Evolutionary conservation across 2,888 invertebrate genomes (phyloP).

Genomic region (Acleris laterana): DNA sequence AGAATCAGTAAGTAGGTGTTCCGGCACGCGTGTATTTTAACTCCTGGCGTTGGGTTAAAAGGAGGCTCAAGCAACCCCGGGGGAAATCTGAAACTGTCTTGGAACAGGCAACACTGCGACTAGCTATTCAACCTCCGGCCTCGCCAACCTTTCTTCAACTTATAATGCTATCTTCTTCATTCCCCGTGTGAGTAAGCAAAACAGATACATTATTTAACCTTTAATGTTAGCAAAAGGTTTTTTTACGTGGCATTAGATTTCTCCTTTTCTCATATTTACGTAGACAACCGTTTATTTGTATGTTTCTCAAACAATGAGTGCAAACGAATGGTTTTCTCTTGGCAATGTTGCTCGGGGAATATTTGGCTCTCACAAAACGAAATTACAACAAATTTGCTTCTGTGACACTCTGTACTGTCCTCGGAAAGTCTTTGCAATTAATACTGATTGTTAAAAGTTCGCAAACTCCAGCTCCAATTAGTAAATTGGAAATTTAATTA

Average conservation of each 20-base stretch:
- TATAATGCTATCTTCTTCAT: slow-evolving; percentile 14
- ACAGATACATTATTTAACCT: slow-evolving; percentile 2
- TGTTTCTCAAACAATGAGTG: slow-evolving; percentile 11
- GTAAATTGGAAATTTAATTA: slow-evolving; percentile 18
- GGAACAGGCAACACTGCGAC: slow-evolving; percentile 30
- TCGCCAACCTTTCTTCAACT: slow-evolving; percentile 11
- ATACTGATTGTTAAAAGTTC: slow-evolving; percentile 12
- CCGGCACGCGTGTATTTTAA: slow-evolving; percentile 21
- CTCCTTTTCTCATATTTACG: slow-evolving; percentile 13
- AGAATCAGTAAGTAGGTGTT: slow-evolving; percentile 25
- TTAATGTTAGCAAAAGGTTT: not conserved
- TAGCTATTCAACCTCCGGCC: slow-evolving; percentile 13
- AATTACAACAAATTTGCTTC: not conserved
- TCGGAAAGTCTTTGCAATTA: slow-evolving; percentile 9
- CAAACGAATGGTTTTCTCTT: slow-evolving; percentile 1
- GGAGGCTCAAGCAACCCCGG: slow-evolving; percentile 28
- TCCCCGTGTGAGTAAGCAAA: slow-evolving; percentile 1
- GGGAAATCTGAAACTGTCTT: slow-evolving; percentile 35
- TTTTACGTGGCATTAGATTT: slow-evolving; percentile 2
- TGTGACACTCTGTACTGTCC: not conserved
- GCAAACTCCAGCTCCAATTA: slow-evolving; percentile 19
- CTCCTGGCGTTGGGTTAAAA: slow-evolving; percentile 21
- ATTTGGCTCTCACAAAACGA: not conserved
- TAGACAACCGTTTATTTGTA: slow-evolving; percentile 16
- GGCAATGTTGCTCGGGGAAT: not conserved